A percentile compares a stretch with the other conserved stretches of the same genome.
phyloP scores from a whole-genome alignment of 1,140 invertebrate species.

The Drosophila arawakana region DNA sequence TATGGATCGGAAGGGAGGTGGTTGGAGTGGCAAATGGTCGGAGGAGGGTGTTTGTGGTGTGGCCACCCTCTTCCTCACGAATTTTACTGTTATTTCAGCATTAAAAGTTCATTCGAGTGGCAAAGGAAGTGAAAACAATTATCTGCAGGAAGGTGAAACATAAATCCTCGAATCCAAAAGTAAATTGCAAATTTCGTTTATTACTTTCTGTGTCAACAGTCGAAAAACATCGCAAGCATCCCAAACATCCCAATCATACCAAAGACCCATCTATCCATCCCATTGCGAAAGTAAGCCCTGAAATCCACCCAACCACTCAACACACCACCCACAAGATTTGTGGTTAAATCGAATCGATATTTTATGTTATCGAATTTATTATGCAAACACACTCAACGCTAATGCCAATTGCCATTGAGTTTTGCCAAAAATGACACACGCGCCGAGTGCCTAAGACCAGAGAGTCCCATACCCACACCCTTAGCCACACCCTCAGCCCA shows the following conservation, averaged over 20 bases:
- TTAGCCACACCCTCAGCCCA: background rate
- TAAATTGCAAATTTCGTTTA: constrained; percentile 82
- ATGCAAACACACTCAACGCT: constrained; percentile 71
- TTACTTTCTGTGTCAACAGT: constrained; percentile 61
- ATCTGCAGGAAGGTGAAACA: constrained; percentile 80
- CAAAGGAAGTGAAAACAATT: constrained; percentile 80
- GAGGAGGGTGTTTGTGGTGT: background rate
- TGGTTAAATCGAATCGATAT: constrained; percentile 81
- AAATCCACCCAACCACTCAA: constrained; percentile 1
- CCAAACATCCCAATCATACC: background rate
- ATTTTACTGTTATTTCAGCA: constrained; percentile 77
- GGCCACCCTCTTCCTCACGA: constrained; percentile 32
- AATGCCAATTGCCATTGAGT: constrained; percentile 65
- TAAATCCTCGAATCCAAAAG: constrained; percentile 79
- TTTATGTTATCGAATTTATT: constrained; percentile 81
- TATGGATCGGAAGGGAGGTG: constrained; percentile 4
- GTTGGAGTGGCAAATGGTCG: background rate
- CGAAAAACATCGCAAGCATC: background rate
- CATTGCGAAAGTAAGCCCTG: too few relatives aligned
- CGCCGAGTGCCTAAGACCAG: constrained; percentile 20
- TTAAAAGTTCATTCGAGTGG: constrained; percentile 79
- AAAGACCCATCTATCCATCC: background rate
- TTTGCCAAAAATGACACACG: constrained; percentile 67
- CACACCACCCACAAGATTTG: constrained; percentile 55
- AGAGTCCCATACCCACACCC: background rate